Conservation (phyloP, 2,888 invertebrate species). For the Drosophila cyrtoloma region DNA sequence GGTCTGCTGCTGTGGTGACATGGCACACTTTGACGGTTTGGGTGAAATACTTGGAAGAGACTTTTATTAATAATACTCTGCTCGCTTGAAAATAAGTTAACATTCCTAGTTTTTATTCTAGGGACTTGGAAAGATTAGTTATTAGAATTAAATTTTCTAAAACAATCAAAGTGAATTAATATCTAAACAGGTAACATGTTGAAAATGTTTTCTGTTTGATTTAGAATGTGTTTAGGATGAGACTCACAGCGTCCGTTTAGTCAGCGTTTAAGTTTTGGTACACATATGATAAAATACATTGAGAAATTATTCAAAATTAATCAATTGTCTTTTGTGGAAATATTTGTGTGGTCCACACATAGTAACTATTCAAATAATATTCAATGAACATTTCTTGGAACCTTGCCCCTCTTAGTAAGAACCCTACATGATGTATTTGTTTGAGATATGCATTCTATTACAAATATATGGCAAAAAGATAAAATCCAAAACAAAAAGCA, state of each 20-base stretch:
- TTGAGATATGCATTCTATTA: neutral
- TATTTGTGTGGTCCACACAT: neutral
- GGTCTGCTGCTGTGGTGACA: neutral
- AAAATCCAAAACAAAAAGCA: neutral
- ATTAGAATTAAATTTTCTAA: neutral
- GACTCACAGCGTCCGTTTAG: neutral
- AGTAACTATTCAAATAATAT: neutral
- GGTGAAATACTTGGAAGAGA: neutral
- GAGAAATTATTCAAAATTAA: neutral
- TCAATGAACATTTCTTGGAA: neutral
- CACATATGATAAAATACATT: neutral
- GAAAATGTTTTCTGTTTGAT: neutral
- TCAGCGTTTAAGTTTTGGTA: neutral
- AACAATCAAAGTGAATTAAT: neutral
- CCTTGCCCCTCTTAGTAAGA: neutral
- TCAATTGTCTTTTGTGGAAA: neutral
- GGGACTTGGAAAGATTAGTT: neutral
- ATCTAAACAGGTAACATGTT: no score
- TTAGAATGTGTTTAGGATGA: no score
- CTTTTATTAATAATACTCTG: neutral
- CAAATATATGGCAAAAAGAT: neutral
- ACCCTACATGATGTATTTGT: neutral
- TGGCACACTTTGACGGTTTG: neutral
- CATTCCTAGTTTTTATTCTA: neutral
- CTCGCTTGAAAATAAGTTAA: neutral